Base-by-base conservation (phyloP, 2,797 vertebrate species). In the Gadopsis marmoratus region DNA sequence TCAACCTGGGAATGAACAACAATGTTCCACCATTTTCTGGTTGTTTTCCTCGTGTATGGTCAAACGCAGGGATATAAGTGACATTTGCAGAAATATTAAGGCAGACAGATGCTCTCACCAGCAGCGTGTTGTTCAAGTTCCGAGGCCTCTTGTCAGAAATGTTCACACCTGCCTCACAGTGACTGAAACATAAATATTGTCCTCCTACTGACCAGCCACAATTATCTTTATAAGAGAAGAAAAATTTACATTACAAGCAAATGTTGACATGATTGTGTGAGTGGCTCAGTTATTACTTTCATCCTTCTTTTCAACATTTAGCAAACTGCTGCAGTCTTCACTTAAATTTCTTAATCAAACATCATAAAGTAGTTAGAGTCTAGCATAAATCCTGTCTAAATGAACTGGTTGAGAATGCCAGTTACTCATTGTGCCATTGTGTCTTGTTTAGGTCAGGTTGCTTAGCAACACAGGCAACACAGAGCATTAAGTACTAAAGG, bases 381-480 rank as follows among this genome's bases (percentile, higher is more conserved):
- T 4, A 9, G 3, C 5, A 54, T 37, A 68, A 61, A 70, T 7
- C 16, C 5, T 17, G 3, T 58, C 16, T 56, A 17, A 73, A 23
- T 67, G 8, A 78, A 14, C 17, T 51, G 29, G 7, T 29, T 66
- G 19, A 60, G 51, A 64, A 29, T 54, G 5, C 19, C 48, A 62
- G 35, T 47, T 51, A 35, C n/a, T 33, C 71, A 79, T 61, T 86
- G 79, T 80, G 56, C 60, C 73, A 72, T 85, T 91, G 73, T 87
- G 73, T 58, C 35, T 73, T 86, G 90, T 92, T 89, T 82, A 76
- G 62, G 76, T 50, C 14, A 59, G 45, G 93, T 93, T 87, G 81
- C 94, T 88, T 86, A 92, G 94, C 94, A 93, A 94, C 94, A 78
- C 67, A 64, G 19, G 55, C 88, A 90, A 92, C 91, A 93, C 71